A percentile compares a stretch with the other conserved stretches of the same genome.
These are phyloP conservation scores for Natrix natrix DNA, from an alignment of 2,797 vertebrate species.

Conservation along the genomic window DNA sequence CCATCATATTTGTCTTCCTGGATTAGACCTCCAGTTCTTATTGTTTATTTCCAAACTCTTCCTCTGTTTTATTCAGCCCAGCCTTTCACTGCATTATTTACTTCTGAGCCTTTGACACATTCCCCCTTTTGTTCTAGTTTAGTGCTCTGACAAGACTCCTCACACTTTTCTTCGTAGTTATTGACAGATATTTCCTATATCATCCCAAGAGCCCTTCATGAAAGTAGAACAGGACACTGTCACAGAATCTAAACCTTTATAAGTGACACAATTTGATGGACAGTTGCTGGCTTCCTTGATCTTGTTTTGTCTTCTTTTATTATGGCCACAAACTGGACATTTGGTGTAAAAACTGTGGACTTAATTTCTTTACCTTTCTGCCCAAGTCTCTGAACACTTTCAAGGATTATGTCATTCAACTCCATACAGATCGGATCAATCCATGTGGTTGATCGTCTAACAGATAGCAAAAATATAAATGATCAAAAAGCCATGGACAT, in stretches of 20 bases:
- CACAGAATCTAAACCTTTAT: not conserved
- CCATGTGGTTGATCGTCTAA: not conserved
- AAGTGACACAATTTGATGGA: not conserved
- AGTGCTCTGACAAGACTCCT: not conserved
- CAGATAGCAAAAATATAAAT: not conserved
- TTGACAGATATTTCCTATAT: not conserved
- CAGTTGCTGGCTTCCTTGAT: not conserved
- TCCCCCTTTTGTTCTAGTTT: not conserved
- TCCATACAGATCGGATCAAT: not conserved
- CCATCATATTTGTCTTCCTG: not conserved
- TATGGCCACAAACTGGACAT: not conserved
- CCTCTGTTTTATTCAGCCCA: not conserved
- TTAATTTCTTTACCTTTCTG: not conserved
- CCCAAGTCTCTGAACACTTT: not conserved
- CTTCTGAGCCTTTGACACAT: not conserved
- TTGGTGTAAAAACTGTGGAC: not conserved
- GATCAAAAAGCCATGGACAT: not conserved
- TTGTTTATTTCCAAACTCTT: not conserved
- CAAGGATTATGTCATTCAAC: not conserved
- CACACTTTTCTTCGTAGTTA: not conserved
- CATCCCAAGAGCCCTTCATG: not conserved
- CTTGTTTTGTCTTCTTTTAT: not conserved
- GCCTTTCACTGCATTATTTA: not conserved
- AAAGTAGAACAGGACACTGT: not conserved
- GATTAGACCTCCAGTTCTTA: not conserved